Conservation (phyloP, 1,140 invertebrate species). For the Heterodera carotae region DNA sequence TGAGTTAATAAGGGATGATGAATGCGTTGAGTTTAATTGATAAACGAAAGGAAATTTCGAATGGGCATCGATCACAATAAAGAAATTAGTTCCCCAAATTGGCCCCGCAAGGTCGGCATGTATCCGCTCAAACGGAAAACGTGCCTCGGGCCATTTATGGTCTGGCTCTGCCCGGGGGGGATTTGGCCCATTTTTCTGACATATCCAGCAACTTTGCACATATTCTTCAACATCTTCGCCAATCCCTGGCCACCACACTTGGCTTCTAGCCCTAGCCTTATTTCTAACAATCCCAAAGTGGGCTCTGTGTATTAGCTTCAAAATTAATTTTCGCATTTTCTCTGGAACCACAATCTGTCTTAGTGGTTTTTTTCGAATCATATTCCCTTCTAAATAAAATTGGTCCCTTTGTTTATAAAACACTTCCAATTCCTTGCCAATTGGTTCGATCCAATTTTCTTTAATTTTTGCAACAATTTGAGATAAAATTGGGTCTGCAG, state of each 20-base stretch:
- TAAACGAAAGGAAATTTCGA: constrained; percentile 67
- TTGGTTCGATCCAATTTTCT: constrained; percentile 8
- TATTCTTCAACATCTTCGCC: background rate
- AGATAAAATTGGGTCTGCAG: background rate
- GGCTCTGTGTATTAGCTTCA: constrained; percentile 6
- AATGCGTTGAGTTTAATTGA: background rate
- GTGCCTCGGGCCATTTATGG: constrained; percentile 61
- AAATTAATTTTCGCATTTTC: background rate
- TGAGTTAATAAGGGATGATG: background rate
- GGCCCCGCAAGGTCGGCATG: constrained; percentile 69
- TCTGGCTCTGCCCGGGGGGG: background rate
- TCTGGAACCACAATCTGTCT: constrained; percentile 12
- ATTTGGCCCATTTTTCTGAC: constrained; percentile 1
- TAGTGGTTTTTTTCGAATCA: constrained; percentile 3
- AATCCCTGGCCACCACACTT: constrained; percentile 11
- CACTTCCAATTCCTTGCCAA: background rate
- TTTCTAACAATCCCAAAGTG: constrained; percentile 13
- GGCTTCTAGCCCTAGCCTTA: constrained; percentile 2
- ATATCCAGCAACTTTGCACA: background rate
- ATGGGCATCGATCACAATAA: constrained; percentile 67
- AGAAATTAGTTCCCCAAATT: constrained; percentile 63
- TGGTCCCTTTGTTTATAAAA: constrained; percentile 2
- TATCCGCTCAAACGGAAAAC: constrained; percentile 66
- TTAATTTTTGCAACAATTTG: background rate
- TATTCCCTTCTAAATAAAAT: constrained; percentile 10